Base-by-base conservation (phyloP, 2,888 invertebrate species). In the Himalopsyche anomala region DNA sequence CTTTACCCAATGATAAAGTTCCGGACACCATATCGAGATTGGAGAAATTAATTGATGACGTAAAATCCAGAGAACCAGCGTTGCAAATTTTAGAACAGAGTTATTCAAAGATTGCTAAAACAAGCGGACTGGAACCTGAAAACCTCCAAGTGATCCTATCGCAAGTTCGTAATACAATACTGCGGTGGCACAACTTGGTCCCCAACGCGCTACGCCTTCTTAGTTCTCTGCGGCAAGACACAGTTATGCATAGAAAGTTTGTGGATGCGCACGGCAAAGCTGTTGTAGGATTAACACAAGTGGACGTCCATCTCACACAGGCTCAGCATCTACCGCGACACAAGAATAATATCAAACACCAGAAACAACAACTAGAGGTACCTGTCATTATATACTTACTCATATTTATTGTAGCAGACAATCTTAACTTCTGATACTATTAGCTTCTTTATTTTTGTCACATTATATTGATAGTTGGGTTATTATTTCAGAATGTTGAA, bases 301-400 rank as follows among this genome's bases (percentile, higher is more conserved):
- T 96, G 0, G 96, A 97, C 89, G 95, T 96, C 0, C 92, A 95
- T 56, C 91, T 97, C 19, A 96, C 96, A 0, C 94, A 96, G 85
- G 91, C 96, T 4, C 93, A 96, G 89, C 95, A 95, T 89, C 92
- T 96, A 2, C 92, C 94, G 0, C 93, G 92, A 88, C 91, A 89
- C 89, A 94, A 90, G 89, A 92, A 89, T 89, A 94, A 91, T 90
- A 92, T 90, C 89, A 92, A 81, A 87, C 93, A 89, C 89, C 93
- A 90, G 88, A 91, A 91, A 51, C 91, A 91, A 69, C 93, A 93
- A 89, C 90, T 95, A 28, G 92, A 93, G 87, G 94, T 94, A 80
- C 81, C 42, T 82, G 55, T 40, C 45, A 45, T 45, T 81, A 19
- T 80, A 28, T 54, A 38, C 56, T 56, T 80, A 28, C 12, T 40